Evolutionary conservation across 2,113 vertebrate species (phyloP).

Genomic region (Psilopsiagon aymara): DNA sequence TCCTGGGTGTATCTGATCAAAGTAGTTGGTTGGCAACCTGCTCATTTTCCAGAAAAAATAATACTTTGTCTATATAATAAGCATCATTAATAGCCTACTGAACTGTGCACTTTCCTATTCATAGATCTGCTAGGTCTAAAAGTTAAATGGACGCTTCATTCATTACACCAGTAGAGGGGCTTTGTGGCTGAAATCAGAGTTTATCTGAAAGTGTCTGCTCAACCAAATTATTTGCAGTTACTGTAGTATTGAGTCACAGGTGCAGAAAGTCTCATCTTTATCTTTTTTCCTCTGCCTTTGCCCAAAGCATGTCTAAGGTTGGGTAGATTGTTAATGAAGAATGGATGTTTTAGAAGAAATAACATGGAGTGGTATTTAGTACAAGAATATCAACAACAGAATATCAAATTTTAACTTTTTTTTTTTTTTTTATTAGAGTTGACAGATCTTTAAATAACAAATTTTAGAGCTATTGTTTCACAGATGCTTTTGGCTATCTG

Average conservation of each 20-base stretch:
- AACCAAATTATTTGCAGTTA: background rate
- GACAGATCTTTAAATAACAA: background rate
- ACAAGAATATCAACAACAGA: background rate
- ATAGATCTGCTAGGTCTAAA: background rate
- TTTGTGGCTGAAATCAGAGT: background rate
- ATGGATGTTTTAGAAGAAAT: background rate
- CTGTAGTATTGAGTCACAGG: background rate
- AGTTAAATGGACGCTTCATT: background rate
- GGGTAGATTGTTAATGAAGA: background rate
- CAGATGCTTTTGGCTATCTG: background rate
- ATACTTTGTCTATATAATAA: background rate
- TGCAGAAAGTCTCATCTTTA: background rate
- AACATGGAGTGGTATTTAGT: background rate
- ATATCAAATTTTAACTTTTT: background rate
- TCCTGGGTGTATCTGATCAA: background rate
- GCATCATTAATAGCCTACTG: background rate
- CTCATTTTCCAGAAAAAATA: background rate
- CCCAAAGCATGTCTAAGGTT: background rate
- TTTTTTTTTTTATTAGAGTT: background rate
- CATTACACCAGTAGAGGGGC: background rate
- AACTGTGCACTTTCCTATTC: background rate
- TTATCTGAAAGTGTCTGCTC: background rate
- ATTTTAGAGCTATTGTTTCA: background rate
- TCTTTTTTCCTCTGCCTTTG: slow-evolving; percentile 10
- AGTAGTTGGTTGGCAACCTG: background rate